phyloP scores from a whole-genome alignment of 2,888 invertebrate genomes.

The Cataglyphis cursor region DNA sequence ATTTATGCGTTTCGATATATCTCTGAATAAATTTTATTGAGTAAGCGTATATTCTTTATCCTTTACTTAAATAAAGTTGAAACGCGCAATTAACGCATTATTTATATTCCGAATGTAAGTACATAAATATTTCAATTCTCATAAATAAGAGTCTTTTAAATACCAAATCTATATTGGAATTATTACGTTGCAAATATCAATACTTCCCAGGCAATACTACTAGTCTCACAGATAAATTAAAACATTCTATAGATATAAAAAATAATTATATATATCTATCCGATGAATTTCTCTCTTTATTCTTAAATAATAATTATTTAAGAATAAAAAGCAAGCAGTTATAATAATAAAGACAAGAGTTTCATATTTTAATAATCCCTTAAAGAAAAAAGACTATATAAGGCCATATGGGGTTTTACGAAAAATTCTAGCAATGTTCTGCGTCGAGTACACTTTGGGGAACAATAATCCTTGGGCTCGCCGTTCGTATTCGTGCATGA shows the following conservation, averaged over 20 bases:
- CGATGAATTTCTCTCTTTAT: background rate
- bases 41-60: background rate
- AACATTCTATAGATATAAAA: background rate
- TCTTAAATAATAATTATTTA: background rate
- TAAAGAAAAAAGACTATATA: background rate
- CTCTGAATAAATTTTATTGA: constrained; percentile 9
- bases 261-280: background rate
- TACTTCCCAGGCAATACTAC: background rate
- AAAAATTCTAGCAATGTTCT: constrained; percentile 36
- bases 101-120: background rate
- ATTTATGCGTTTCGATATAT: constrained; percentile 23
- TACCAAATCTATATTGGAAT: background rate
- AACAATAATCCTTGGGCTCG: constrained; percentile 58
- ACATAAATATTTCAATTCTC: background rate
- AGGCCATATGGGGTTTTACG: background rate
- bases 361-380: background rate
- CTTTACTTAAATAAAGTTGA: background rate
- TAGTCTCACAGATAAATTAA: background rate
- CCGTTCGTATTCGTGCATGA: constrained; percentile 35
- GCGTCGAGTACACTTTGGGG: constrained; percentile 37
- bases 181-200: background rate
- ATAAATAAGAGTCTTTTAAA: background rate
- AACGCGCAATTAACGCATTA: constrained; percentile 31
- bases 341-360: background rate
- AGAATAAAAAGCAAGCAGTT: background rate